Evolutionary conservation across 92 coral and sea anemone genomes (phyloP).

Genomic region (Galaxea fascicularis): DNA sequence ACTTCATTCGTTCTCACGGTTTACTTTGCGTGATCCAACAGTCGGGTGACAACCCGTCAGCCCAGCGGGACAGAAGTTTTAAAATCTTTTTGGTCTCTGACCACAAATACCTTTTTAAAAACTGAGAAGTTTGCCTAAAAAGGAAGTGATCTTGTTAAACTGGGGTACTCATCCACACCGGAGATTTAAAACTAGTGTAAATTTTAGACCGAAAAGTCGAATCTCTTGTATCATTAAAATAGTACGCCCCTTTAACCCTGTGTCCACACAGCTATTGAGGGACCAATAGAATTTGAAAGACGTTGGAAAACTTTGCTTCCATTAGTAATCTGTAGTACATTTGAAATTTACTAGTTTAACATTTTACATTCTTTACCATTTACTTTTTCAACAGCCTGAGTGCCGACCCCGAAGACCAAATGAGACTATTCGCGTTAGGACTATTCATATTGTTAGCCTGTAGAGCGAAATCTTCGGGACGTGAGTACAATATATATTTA

Average conservation of each 20-base stretch:
- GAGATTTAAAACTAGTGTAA: not conserved
- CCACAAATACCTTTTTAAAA: not conserved
- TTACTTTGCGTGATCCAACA: constrained; percentile 24
- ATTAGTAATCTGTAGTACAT: not conserved
- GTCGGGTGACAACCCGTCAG: not conserved
- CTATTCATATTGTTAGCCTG: constrained; percentile 34
- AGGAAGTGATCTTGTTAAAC: not conserved
- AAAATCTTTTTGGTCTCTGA: not conserved
- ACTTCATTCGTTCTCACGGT: not conserved
- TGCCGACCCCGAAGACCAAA: constrained; percentile 31
- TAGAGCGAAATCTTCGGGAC: constrained; percentile 33
- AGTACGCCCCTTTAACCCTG: no score
- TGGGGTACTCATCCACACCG: no score
- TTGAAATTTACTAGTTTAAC: not conserved
- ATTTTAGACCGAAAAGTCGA: not conserved
- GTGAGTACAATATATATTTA: constrained; percentile 14
- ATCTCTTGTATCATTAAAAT: not conserved
- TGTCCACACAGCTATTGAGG: not conserved
- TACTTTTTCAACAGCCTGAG: not conserved
- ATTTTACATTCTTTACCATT: not conserved
- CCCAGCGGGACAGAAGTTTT: constrained; percentile 27
- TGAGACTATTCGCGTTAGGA: constrained; percentile 46
- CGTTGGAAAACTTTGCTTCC: not conserved
- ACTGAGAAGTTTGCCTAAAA: not conserved
- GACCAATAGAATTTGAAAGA: not conserved